Conservation (phyloP, 2,888 invertebrate genomes). For the Poecilus cupreus region DNA sequence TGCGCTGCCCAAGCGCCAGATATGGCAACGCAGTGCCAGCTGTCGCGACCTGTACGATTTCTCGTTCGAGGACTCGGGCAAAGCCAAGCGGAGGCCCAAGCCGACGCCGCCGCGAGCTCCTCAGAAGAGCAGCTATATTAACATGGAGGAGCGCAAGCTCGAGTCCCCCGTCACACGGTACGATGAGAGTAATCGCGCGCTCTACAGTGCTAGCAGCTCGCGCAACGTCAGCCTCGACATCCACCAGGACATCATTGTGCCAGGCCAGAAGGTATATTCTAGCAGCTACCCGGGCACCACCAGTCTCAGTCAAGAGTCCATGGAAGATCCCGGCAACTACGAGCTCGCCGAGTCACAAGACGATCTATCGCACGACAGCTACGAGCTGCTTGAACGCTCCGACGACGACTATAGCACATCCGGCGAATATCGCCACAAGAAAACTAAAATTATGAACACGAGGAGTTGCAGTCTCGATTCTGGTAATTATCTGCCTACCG, state of each 20-base stretch:
- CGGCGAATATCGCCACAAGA: conserved; percentile 67
- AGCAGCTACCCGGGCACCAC: conserved; percentile 91
- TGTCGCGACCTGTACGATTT: conserved; percentile 88
- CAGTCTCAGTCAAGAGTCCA: conserved; percentile 79
- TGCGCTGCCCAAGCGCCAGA: conserved; percentile 73
- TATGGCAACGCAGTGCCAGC: conserved; percentile 87
- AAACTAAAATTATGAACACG: conserved; percentile 68
- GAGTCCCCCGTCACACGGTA: conserved; percentile 85
- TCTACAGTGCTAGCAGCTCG: conserved; percentile 79
- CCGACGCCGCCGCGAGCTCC: conserved; percentile 71
- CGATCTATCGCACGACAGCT: conserved; percentile 91
- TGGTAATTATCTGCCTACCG: conserved; percentile 85
- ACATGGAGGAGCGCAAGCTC: conserved; percentile 72
- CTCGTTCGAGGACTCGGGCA: conserved; percentile 82
- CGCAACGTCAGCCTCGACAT: conserved; percentile 79
- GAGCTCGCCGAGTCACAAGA: conserved; percentile 85
- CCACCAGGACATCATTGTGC: conserved; percentile 79
- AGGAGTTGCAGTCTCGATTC: conserved; percentile 86
- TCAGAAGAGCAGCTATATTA: conserved; percentile 67
- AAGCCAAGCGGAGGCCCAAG: conserved; percentile 77
- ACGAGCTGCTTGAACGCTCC: conserved; percentile 87
- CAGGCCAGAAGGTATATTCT: conserved; percentile 85
- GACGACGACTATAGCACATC: conserved; percentile 77
- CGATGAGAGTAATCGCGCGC: conserved; percentile 80
- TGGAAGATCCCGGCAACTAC: conserved; percentile 79